Evolutionary conservation across 2,113 vertebrate genomes (phyloP).

Genomic region (Serilophus lunatus): DNA sequence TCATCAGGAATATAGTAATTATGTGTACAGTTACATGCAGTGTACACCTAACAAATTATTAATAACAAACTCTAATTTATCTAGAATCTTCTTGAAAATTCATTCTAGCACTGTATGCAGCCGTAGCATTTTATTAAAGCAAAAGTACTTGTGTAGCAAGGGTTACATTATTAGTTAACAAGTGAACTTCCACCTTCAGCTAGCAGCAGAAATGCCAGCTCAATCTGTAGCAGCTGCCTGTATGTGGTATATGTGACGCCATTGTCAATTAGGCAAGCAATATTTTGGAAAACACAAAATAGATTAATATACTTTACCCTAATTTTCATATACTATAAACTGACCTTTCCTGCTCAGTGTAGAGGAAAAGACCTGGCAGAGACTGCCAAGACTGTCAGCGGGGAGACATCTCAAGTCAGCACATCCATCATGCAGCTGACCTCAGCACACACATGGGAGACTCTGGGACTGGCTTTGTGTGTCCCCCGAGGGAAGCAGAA

Average conservation of each 20-base stretch:
- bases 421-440: not conserved
- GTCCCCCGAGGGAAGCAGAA: not conserved
- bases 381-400: not conserved
- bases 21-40: not conserved
- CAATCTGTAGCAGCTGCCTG: not conserved
- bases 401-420: not conserved
- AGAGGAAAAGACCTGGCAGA: not conserved
- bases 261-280: not conserved
- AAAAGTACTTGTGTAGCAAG: not conserved
- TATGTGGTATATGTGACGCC: not conserved
- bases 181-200: not conserved
- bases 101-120: not conserved
- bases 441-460: accelerated
- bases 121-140: not conserved
- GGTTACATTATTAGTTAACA: not conserved
- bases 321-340: not conserved
- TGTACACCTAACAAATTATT: not conserved
- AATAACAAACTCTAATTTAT: not conserved
- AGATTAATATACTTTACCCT: not conserved
- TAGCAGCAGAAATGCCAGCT: not conserved
- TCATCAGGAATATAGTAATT: not conserved
- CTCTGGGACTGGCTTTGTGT: accelerated
- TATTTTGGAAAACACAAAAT: not conserved
- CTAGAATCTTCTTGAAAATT: not conserved
- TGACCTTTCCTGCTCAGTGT: not conserved